phyloP scores from a whole-genome alignment of 2,113 vertebrate genomes.

The Nycticryphes semicollaris region DNA sequence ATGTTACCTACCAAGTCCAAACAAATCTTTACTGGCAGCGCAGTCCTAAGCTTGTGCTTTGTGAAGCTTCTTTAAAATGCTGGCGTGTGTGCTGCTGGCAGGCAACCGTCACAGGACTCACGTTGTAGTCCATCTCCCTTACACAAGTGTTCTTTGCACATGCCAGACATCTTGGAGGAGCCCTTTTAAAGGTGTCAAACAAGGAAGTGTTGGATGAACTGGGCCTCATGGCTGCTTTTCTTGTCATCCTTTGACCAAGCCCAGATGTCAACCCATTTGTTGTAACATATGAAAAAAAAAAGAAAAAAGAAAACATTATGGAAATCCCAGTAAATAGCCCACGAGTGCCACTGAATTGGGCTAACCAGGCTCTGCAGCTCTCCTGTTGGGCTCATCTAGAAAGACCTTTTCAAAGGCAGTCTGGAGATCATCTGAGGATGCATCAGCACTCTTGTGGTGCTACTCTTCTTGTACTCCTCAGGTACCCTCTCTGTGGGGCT shows the following conservation, averaged over 20 bases:
- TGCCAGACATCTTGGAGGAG: background rate
- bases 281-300: background rate
- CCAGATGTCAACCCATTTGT: background rate
- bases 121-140: background rate
- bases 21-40: background rate
- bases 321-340: background rate
- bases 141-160: background rate
- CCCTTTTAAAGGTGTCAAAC: background rate
- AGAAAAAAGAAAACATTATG: background rate
- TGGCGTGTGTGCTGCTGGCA: rapidly evolving
- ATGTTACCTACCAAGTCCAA: background rate
- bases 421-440: background rate
- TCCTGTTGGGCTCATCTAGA: background rate
- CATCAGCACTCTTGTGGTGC: background rate
- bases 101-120: rapidly evolving
- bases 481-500: background rate
- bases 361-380: background rate
- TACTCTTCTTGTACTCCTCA: background rate
- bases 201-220: background rate
- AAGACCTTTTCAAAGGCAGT: background rate
- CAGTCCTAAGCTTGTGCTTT: background rate
- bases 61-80: background rate
- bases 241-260: background rate
- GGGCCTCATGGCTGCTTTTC: background rate
- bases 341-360: background rate